Evolutionary conservation across 2,888 invertebrate species (phyloP), one percentile per base, ranked within the genome.

Genomic region (Drosophila maculinotata): DNA sequence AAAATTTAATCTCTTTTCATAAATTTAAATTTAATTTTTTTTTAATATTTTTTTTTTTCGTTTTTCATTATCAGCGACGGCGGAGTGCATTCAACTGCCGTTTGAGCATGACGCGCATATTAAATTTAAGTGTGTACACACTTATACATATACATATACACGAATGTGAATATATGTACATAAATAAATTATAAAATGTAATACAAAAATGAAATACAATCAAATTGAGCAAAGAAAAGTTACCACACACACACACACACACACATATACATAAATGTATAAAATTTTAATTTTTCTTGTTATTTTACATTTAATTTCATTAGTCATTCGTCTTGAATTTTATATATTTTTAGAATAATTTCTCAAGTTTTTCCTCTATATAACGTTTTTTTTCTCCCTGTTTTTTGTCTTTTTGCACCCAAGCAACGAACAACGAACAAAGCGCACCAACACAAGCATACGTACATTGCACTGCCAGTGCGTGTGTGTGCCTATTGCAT

Each of bases 71-170:
- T 75, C 72, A 76, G 84, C 70, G 54, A 49, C 67, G 28, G 36
- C 39, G 73, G 76, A 82, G 82, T 82, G 80, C 86, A 73, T 82
- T 82, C 86, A 85, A 82, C 82, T 69, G 74, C 36, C 65, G 51
- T 53, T 82, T 54, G 45, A 69, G 64, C 63, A 65, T 77, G 79
- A 79, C 67, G 64, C 58, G 76, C 59, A 60, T 49, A 58, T 59
- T 23, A 33, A 51, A 48, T 47, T 41, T 28, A 49, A 66, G 49
- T 36, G 14, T 48, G 23, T 38, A 47, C 31, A 35, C 41, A 35
- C 49, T 48, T 45, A 30, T 17, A 26, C n/a, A 63, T 15, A 20
- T 10, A 38, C 1, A 45, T 14, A 35, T 15, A 53, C 31, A 14
- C 17, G 9, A 14, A n/a, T n/a, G n/a, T n/a, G n/a, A n/a, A n/a